Evolutionary conservation across 2,888 invertebrate genomes (phyloP).

Genomic region (Patella caerulea): DNA sequence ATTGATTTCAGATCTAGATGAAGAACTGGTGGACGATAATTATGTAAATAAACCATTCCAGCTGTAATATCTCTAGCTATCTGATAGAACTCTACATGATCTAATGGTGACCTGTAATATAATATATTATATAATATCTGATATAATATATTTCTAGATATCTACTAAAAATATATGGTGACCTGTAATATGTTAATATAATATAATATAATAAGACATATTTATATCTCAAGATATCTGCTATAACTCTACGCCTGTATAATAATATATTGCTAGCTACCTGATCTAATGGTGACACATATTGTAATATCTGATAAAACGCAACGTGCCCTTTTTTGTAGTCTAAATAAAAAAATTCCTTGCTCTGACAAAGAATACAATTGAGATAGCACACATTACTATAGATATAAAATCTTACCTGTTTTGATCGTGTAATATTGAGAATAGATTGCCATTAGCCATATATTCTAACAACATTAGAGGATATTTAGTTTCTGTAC

Average conservation of each 20-base stretch:
- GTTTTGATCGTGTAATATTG: slow-evolving; percentile 51
- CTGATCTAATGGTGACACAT: too few relatives aligned
- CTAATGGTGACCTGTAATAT: slow-evolving; percentile 49
- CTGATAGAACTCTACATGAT: slow-evolving; percentile 63
- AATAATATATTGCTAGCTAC: too few relatives aligned
- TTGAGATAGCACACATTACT: too few relatives aligned
- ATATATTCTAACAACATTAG: slow-evolving; percentile 66
- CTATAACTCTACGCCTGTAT: slow-evolving; percentile 49
- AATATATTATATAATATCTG: too few relatives aligned
- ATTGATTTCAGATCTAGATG: slow-evolving; percentile 67
- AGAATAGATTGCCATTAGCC: slow-evolving; percentile 60
- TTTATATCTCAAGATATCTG: slow-evolving; percentile 63
- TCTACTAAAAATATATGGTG: too few relatives aligned
- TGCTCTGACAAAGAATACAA: too few relatives aligned
- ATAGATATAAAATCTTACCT: slow-evolving; percentile 37
- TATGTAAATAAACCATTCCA: slow-evolving; percentile 67
- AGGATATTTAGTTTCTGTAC: slow-evolving; percentile 53
- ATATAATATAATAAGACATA: too few relatives aligned
- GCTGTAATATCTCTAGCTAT: slow-evolving; percentile 62
- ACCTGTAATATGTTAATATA: slow-evolving; percentile 25
- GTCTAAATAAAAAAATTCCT: too few relatives aligned
- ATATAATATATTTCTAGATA: too few relatives aligned
- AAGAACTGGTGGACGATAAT: slow-evolving; percentile 61
- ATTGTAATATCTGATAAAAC: slow-evolving; percentile 53
- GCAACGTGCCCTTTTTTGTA: slow-evolving; percentile 49